Conservation (phyloP, 2,113 vertebrate species). For the Herpailurus yagouaroundi region DNA sequence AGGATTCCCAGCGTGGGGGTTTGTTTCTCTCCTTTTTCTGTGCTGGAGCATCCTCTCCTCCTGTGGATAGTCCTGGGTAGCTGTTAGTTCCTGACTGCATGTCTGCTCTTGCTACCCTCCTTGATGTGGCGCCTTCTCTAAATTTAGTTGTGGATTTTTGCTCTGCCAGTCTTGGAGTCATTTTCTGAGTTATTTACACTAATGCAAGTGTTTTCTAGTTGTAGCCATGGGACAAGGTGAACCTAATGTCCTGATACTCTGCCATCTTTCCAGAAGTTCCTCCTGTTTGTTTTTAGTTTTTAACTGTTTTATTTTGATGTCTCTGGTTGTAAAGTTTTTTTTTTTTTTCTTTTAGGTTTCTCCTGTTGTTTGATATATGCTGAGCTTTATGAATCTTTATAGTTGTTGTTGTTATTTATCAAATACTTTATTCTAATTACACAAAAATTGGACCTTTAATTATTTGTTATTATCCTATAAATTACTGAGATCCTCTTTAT, state of each 20-base stretch:
- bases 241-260: neutral
- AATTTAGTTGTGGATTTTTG: neutral
- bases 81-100: neutral
- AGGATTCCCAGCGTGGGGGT: neutral
- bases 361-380: neutral
- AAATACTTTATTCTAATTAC: neutral
- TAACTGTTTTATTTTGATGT: neutral
- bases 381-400: neutral
- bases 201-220: neutral
- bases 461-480: neutral
- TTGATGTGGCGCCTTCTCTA: neutral
- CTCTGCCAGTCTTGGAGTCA: neutral
- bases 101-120: neutral
- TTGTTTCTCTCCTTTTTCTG: neutral
- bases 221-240: neutral
- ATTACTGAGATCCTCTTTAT: neutral
- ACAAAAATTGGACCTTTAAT: neutral
- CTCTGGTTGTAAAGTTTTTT: neutral
- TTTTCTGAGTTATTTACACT: neutral
- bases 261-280: neutral
- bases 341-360: neutral
- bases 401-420: neutral
- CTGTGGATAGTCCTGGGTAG: neutral
- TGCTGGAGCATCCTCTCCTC: neutral
- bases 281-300: neutral